Evolutionary conservation across 2,888 invertebrate genomes (phyloP).

Genomic region (Eumacrocentrus americanus): DNA sequence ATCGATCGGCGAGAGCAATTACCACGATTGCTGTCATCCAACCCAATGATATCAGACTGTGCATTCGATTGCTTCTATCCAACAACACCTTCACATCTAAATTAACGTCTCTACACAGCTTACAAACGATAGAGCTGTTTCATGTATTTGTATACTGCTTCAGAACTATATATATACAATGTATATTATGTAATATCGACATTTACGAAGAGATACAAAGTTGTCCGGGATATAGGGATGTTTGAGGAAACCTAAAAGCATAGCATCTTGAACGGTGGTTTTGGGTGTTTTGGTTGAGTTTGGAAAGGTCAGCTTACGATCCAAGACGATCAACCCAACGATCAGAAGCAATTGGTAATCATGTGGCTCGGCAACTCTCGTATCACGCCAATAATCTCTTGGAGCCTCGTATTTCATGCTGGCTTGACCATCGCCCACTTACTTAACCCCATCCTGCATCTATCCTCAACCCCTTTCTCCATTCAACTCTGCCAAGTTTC

Average conservation of each 20-base stretch:
- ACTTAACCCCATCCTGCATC: slow-evolving; percentile 38
- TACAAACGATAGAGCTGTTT: too few species aligned
- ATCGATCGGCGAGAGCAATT: slow-evolving; percentile 38
- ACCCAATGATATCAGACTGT: slow-evolving; percentile 6
- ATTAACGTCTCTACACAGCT: background rate
- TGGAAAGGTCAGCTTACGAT: slow-evolving; percentile 23
- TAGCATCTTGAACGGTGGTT: background rate
- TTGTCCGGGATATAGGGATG: too few species aligned
- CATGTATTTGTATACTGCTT: too few species aligned
- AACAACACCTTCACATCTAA: too few species aligned
- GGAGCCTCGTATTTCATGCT: slow-evolving; percentile 43
- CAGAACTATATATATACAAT: too few species aligned
- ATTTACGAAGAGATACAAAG: too few species aligned
- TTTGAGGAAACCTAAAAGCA: too few species aligned
- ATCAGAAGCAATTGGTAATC: slow-evolving; percentile 45
- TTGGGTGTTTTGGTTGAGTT: slow-evolving; percentile 17
- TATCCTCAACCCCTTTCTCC: background rate
- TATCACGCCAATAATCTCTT: slow-evolving; percentile 43
- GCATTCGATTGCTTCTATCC: background rate
- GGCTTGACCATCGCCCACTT: slow-evolving; percentile 40
- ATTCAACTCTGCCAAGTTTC: slow-evolving; percentile 24
- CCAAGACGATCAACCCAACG: slow-evolving; percentile 37
- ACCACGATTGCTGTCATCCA: slow-evolving; percentile 40
- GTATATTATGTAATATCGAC: too few species aligned
- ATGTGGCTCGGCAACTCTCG: slow-evolving; percentile 42